Evolutionary conservation across 2,113 vertebrate genomes (phyloP).

Genomic region (Ascaphus truei): DNA sequence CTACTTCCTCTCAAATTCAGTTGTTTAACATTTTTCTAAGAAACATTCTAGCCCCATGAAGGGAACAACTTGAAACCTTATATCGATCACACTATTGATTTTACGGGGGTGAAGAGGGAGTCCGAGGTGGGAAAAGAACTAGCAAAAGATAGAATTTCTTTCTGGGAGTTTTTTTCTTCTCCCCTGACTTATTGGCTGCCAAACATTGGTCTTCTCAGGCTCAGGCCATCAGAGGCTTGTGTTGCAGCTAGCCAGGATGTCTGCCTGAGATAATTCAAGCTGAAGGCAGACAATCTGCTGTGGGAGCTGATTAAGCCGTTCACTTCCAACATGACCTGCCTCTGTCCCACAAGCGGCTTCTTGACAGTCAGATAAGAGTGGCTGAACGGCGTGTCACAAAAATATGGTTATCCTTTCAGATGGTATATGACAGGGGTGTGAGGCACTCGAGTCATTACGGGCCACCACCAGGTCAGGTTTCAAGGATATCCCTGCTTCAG

Average conservation of each 20-base stretch:
- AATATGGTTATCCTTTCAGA: slow-evolving; percentile 34
- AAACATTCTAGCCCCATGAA: slow-evolving; percentile 59
- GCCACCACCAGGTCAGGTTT: too few relatives aligned
- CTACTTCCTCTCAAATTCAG: slow-evolving; percentile 60
- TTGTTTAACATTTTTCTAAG: slow-evolving; percentile 64
- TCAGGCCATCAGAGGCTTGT: slow-evolving; percentile 56
- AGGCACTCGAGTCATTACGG: too few relatives aligned
- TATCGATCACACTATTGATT: slow-evolving; percentile 77
- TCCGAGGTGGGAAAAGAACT: slow-evolving; percentile 55
- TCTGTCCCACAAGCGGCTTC: slow-evolving; percentile 47
- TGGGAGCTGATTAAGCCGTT: slow-evolving; percentile 55
- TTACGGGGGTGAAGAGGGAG: slow-evolving; percentile 53
- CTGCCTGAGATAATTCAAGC: slow-evolving; percentile 70
- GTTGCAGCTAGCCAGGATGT: slow-evolving; percentile 68
- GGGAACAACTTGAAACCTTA: slow-evolving; percentile 70
- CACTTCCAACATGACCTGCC: slow-evolving; percentile 56
- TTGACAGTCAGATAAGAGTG: slow-evolving; percentile 44
- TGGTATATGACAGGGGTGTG: too few relatives aligned
- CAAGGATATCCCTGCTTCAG: too few relatives aligned
- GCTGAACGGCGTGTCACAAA: slow-evolving; percentile 33
- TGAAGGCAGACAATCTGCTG: slow-evolving; percentile 57
- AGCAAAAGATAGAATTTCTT: slow-evolving; percentile 71
- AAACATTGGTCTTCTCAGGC: slow-evolving; percentile 54
- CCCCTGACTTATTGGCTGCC: slow-evolving; percentile 54
- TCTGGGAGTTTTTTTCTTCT: slow-evolving; percentile 40